These are phyloP conservation scores for Prinia subflava DNA, from an alignment of 2,113 vertebrate species.

Conservation along the genomic window DNA sequence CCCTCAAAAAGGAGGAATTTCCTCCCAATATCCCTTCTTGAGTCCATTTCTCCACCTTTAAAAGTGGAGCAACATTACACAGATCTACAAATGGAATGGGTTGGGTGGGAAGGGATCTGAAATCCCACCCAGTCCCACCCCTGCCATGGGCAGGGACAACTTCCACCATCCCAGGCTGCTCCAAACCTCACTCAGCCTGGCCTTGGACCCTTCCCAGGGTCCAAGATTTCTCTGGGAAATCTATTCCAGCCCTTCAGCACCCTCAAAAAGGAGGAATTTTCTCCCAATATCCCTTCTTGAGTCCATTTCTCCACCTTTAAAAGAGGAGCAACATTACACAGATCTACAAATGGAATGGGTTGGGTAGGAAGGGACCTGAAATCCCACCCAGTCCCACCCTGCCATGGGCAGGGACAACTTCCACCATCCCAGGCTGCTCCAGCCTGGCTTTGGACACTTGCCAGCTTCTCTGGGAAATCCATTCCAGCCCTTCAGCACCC, in stretches of 20 bases:
- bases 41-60: background rate
- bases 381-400: background rate
- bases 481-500: no score
- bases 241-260: background rate
- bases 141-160: background rate
- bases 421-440: background rate
- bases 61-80: background rate
- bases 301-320: background rate
- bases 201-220: background rate
- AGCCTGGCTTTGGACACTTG: accelerated
- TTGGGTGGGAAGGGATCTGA: background rate
- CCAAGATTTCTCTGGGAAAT: background rate
- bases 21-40: background rate
- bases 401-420: background rate
- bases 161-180: no score
- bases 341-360: background rate
- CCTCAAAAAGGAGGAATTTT: background rate
- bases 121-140: background rate
- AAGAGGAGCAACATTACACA: background rate
- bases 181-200: no score
- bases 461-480: background rate
- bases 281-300: background rate
- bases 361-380: background rate
- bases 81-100: background rate
- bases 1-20: background rate